Evolutionary conservation across 2,113 vertebrate species (phyloP).

Genomic region (Salminus brasiliensis): DNA sequence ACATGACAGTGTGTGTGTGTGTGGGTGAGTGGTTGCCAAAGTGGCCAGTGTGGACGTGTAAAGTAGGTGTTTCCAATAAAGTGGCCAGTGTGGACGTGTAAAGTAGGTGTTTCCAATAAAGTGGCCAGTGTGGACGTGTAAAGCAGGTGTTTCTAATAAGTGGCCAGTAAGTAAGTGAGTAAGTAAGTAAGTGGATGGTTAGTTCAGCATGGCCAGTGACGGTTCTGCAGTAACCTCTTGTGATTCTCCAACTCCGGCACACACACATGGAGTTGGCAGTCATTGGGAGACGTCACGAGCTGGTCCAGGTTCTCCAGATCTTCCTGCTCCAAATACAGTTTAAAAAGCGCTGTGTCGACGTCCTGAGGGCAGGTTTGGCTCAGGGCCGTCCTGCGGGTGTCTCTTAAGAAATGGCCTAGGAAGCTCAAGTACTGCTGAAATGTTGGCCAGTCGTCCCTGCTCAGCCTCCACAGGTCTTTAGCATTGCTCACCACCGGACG

Average conservation of each 20-base stretch:
- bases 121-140: no score
- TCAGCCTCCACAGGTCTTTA: conserved; percentile 59
- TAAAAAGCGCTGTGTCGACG: conserved; percentile 70
- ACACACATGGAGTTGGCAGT: conserved; percentile 61
- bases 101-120: no score
- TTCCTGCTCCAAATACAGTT: conserved; percentile 60
- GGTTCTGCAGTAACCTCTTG: conserved; percentile 57
- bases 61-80: neutral
- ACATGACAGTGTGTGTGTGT: no score
- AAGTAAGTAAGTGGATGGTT: neutral
- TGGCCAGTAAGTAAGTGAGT: neutral
- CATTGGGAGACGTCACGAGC: conserved; percentile 57
- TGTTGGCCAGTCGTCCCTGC: conserved; percentile 50
- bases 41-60: no score
- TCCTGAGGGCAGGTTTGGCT: conserved; percentile 54
- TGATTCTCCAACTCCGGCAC: conserved; percentile 60
- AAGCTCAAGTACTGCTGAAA: conserved; percentile 64
- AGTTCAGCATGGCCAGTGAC: neutral
- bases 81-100: no score
- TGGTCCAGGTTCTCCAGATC: conserved; percentile 55
- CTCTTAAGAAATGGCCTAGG: conserved; percentile 63
- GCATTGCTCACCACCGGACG: conserved; percentile 46
- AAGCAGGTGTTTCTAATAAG: neutral
- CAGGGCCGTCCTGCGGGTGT: conserved; percentile 45
- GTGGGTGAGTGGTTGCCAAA: no score